phyloP scores from a whole-genome alignment of 2,797 vertebrate species.

The Champsocephalus gunnari region DNA sequence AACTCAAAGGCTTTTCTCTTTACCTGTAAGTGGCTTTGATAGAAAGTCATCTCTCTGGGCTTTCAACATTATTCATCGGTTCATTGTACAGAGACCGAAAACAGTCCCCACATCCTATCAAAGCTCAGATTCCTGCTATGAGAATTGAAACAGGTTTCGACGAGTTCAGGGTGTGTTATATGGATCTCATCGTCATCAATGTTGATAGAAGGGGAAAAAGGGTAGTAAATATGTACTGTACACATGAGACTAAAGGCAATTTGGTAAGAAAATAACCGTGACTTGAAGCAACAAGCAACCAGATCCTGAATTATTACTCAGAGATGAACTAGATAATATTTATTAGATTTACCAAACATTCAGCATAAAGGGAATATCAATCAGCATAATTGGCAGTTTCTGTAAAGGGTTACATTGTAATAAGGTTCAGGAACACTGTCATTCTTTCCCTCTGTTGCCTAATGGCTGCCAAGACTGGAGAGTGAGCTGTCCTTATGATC shows the following conservation, averaged over 20 bases:
- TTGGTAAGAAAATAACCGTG: not conserved
- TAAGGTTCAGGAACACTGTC: constrained; percentile 56
- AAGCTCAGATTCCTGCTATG: constrained; percentile 5
- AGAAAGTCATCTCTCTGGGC: constrained; percentile 43
- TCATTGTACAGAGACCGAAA: constrained; percentile 49
- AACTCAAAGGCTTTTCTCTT: constrained; percentile 59
- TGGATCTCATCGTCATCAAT: constrained; percentile 26
- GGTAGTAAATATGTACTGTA: not conserved
- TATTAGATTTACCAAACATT: constrained; percentile 24
- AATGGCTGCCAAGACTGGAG: constrained; percentile 62
- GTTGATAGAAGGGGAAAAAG: constrained; percentile 12
- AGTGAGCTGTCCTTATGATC: constrained; percentile 68
- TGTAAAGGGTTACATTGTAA: constrained; percentile 56
- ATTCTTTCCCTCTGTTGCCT: constrained; percentile 69
- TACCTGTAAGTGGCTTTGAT: constrained; percentile 62
- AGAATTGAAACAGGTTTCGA: constrained; percentile 35
- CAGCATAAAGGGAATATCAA: constrained; percentile 7
- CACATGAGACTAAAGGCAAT: not conserved
- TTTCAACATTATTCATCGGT: constrained; percentile 73
- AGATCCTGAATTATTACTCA: not conserved
- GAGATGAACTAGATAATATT: not conserved
- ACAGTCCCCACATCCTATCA: constrained; percentile 29
- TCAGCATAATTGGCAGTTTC: constrained; percentile 44
- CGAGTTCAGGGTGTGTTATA: constrained; percentile 26
- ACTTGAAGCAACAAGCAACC: not conserved